Evolutionary conservation across 1,140 invertebrate genomes (phyloP).

Genomic region (Drosophila persimilis): DNA sequence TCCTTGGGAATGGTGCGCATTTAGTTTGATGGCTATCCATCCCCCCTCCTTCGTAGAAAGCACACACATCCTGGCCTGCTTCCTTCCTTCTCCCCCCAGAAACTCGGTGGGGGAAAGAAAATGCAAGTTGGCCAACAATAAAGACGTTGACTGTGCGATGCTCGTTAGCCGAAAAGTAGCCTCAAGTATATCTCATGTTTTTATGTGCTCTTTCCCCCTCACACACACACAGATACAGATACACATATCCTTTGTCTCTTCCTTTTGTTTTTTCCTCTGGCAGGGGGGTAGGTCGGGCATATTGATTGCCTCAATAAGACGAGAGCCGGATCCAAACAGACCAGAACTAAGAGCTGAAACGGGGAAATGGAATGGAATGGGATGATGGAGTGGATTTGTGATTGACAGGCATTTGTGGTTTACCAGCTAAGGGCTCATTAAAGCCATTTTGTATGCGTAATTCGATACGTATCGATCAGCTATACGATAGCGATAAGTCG

Average conservation of each 20-base stretch:
- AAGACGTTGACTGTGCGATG: conserved; percentile 67
- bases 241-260: conserved; percentile 44
- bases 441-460: conserved; percentile 18
- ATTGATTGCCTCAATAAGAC: conserved; percentile 52
- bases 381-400: conserved; percentile 55
- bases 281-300: conserved; percentile 39
- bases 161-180: conserved; percentile 75
- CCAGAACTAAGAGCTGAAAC: background rate
- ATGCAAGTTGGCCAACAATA: conserved; percentile 61
- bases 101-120: conserved; percentile 3
- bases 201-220: conserved; percentile 33
- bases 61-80: too few species aligned
- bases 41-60: too few species aligned
- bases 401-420: conserved; percentile 55
- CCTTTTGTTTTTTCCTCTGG: conserved; percentile 17
- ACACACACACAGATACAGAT: conserved; percentile 8
- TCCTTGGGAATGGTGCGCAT: too few species aligned
- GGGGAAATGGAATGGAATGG: background rate
- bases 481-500: background rate
- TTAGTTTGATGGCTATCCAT: too few species aligned
- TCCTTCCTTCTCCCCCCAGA: background rate
- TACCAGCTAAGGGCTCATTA: conserved; percentile 36
- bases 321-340: background rate
- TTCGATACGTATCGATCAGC: conserved; percentile 12
- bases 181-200: conserved; percentile 61